Evolutionary conservation across 2,113 vertebrate genomes (phyloP).

Genomic region (Oreochromis tanganicae): DNA sequence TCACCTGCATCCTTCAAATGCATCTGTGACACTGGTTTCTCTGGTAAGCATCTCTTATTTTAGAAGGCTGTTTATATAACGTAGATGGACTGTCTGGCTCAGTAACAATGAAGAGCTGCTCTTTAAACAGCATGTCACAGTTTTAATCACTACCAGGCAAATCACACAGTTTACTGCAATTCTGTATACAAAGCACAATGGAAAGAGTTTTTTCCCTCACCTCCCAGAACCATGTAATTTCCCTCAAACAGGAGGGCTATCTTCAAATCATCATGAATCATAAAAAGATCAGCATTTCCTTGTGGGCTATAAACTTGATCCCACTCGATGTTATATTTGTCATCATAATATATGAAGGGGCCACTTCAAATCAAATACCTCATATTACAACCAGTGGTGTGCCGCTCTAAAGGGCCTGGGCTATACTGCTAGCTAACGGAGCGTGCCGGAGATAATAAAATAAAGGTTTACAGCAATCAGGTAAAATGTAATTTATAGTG

Average conservation of each 20-base stretch:
- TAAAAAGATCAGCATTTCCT: constrained; percentile 34
- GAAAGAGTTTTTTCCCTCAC: not conserved
- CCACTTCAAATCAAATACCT: constrained; percentile 33
- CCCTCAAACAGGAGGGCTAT: not conserved
- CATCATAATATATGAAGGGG: constrained; percentile 27
- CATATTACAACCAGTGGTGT: constrained; percentile 16
- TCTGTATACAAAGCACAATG: not conserved
- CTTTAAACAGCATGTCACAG: not conserved
- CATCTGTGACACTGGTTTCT: constrained; percentile 64
- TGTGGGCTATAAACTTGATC: constrained; percentile 4
- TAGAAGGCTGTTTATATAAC: not conserved
- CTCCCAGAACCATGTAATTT: not conserved
- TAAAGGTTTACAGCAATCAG: constrained; percentile 42
- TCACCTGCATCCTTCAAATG: constrained; percentile 70
- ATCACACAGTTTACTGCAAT: not conserved
- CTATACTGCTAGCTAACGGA: constrained; percentile 33
- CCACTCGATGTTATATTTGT: constrained; percentile 16
- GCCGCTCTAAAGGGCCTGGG: not conserved
- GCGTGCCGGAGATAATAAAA: constrained; percentile 43
- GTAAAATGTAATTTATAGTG: constrained; percentile 26
- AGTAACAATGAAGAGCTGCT: not conserved
- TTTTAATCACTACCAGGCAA: not conserved
- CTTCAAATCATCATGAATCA: constrained; percentile 9
- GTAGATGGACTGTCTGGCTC: not conserved
- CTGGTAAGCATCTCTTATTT: constrained; percentile 67